Evolutionary conservation across 2,113 vertebrate genomes (phyloP).

Genomic region (Colistium nudipinnis): DNA sequence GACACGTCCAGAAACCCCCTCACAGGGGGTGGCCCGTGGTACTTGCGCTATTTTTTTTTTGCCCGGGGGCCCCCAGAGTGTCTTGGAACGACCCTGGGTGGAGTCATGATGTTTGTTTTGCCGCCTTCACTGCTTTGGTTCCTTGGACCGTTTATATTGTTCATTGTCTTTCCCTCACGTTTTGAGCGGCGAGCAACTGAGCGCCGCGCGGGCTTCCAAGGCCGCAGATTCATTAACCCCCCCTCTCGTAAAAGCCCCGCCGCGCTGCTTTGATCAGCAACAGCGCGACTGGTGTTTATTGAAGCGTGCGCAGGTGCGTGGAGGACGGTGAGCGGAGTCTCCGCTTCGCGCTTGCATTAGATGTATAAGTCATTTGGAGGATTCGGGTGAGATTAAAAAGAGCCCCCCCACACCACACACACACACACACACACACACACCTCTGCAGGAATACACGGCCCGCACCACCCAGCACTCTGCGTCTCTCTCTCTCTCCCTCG

Average conservation of each 20-base stretch:
- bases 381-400: slow-evolving; percentile 19
- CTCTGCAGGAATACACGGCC: background rate
- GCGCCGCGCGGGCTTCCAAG: background rate
- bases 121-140: slow-evolving; percentile 24
- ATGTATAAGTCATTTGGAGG: slow-evolving; percentile 22
- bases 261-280: slow-evolving; percentile 11
- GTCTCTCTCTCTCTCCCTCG: slow-evolving; percentile 26
- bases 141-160: slow-evolving; percentile 19
- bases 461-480: background rate
- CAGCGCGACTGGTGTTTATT: slow-evolving; percentile 16
- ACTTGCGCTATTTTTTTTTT: too few relatives aligned
- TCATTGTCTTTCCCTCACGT: slow-evolving; percentile 15
- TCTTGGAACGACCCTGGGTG: too few relatives aligned
- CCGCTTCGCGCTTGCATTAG: slow-evolving; percentile 1
- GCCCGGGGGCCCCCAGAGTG: slow-evolving; percentile 22
- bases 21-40: too few relatives aligned
- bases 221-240: background rate
- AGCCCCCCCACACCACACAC: background rate
- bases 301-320: slow-evolving; percentile 18
- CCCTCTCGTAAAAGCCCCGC: background rate
- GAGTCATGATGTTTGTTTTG: slow-evolving; percentile 43
- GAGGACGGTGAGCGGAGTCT: slow-evolving; percentile 28
- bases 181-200: background rate
- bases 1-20: too few relatives aligned
- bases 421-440: too few relatives aligned